A percentile compares a stretch with the other conserved stretches of the same genome.
phyloP scores from a whole-genome alignment of 2,888 invertebrate genomes.

The Sphecodes monilicornis region DNA sequence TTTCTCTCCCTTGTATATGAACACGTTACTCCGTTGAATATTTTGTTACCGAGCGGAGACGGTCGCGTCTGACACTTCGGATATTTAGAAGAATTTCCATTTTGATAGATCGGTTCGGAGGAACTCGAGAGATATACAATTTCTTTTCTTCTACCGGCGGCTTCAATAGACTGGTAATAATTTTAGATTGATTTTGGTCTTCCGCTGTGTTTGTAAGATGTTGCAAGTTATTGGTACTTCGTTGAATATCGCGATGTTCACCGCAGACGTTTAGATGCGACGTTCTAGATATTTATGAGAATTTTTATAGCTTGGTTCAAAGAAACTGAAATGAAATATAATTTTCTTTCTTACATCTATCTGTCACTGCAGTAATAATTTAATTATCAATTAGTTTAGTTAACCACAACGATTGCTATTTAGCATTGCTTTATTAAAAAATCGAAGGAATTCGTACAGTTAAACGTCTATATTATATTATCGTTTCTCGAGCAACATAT shows the following conservation, averaged over 20 bases:
- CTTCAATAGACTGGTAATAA: background rate
- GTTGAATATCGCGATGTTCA: too few relatives aligned
- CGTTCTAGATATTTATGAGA: background rate
- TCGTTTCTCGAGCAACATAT: too few relatives aligned
- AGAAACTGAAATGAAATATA: background rate
- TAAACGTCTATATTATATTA: too few relatives aligned
- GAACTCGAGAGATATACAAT: background rate
- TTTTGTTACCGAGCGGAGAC: background rate
- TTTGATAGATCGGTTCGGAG: background rate
- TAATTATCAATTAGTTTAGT: too few relatives aligned
- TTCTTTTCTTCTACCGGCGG: background rate
- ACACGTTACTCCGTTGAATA: conserved; percentile 1
- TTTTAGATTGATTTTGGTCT: background rate
- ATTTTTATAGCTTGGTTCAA: background rate
- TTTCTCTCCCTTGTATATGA: background rate
- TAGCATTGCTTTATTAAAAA: too few relatives aligned
- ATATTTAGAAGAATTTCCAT: conserved; percentile 1
- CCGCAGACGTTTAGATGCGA: too few relatives aligned
- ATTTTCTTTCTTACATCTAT: background rate
- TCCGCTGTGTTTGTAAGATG: too few relatives aligned
- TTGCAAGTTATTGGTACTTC: too few relatives aligned
- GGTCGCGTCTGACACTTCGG: background rate
- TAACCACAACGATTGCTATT: too few relatives aligned
- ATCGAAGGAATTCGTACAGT: too few relatives aligned
- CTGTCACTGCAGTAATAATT: too few relatives aligned